Evolutionary conservation across 2,888 invertebrate genomes (phyloP).

Genomic region (Hyalella azteca): DNA sequence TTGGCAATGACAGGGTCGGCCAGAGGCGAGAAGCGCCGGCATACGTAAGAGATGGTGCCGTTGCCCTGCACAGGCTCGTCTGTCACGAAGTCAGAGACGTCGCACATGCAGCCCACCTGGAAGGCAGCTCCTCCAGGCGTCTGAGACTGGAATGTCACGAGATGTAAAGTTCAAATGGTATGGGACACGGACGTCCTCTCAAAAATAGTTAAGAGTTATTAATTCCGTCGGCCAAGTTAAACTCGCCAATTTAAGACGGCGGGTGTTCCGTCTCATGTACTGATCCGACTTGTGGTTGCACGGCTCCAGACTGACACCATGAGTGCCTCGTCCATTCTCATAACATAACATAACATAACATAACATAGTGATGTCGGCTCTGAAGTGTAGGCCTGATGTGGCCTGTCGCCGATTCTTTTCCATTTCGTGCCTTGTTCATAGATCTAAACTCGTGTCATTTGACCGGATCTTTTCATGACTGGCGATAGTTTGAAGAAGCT

Average conservation of each 20-base stretch:
- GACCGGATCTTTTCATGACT: too few relatives aligned
- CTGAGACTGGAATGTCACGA: constrained; percentile 48
- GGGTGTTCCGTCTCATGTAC: not conserved
- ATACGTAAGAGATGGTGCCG: constrained; percentile 44
- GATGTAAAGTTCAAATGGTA: not conserved
- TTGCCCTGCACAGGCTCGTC: constrained; percentile 37
- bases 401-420: too few relatives aligned
- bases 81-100: constrained; percentile 45
- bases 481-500: too few relatives aligned
- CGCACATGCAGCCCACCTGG: constrained; percentile 57
- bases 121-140: constrained; percentile 58
- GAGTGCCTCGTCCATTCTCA: not conserved
- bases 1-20: constrained; percentile 32
- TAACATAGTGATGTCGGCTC: too few relatives aligned
- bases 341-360: too few relatives aligned
- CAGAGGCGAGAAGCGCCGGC: constrained; percentile 47
- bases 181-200: not conserved
- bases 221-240: not conserved
- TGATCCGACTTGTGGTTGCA: not conserved
- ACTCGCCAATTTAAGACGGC: not conserved
- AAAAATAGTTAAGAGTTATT: not conserved
- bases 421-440: too few relatives aligned
- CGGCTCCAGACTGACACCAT: not conserved
- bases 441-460: too few relatives aligned
- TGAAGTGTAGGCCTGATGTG: too few relatives aligned